These are phyloP conservation scores for Erebia ligea DNA, from an alignment of 2,888 invertebrate genomes.

Conservation along the genomic window DNA sequence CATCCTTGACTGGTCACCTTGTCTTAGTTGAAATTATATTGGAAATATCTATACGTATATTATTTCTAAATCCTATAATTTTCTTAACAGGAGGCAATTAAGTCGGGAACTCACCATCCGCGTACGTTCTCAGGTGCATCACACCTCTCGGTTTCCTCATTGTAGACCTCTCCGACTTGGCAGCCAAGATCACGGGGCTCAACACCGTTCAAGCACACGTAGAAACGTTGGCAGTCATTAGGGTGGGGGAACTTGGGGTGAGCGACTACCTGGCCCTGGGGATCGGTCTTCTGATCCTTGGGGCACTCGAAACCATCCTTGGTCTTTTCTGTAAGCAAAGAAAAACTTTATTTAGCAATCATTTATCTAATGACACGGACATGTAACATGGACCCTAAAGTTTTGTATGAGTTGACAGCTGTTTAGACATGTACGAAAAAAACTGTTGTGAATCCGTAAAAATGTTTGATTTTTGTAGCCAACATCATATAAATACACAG, in stretches of 20 bases:
- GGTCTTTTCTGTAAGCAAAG: slow-evolving; percentile 84
- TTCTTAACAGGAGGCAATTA: not conserved
- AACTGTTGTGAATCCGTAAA: too few relatives aligned
- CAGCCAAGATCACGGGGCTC: slow-evolving; percentile 95
- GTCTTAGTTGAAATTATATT: too few relatives aligned
- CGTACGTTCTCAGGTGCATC: slow-evolving; percentile 95
- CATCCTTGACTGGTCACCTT: too few relatives aligned
- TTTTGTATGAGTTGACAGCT: too few relatives aligned
- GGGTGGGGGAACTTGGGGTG: slow-evolving; percentile 95
- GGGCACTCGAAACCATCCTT: slow-evolving; percentile 95
- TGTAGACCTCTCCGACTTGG: slow-evolving; percentile 94
- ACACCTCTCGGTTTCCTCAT: slow-evolving; percentile 91
- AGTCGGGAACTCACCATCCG: slow-evolving; percentile 86
- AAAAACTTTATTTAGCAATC: not conserved
- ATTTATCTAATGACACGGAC: not conserved
- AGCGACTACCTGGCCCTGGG: slow-evolving; percentile 87
- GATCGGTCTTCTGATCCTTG: slow-evolving; percentile 85
- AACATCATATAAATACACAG: too few relatives aligned
- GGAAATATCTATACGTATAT: not conserved
- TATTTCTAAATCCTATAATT: not conserved
- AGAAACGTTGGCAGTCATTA: slow-evolving; percentile 95
- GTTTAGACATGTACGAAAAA: too few relatives aligned
- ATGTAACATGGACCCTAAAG: not conserved
- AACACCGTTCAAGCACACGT: slow-evolving; percentile 93
- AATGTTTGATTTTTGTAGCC: too few relatives aligned